Base-by-base conservation (phyloP, 1,140 invertebrate species). In the Archegozetes longisetosus region DNA sequence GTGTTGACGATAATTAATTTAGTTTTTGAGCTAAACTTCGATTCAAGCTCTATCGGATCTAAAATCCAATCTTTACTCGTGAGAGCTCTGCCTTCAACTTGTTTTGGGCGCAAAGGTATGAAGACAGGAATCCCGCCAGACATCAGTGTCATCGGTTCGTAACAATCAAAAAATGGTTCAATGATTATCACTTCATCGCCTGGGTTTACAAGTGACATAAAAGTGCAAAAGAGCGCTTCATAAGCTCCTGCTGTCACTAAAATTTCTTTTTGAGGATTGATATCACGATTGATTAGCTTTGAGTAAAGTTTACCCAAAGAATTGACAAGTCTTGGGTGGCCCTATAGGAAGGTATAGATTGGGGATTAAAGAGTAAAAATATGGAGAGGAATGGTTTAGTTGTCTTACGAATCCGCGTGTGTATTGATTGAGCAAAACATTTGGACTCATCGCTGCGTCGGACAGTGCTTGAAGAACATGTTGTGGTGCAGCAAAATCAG, bases 161-260 rank as follows among this genome's bases (percentile, higher is more conserved):
- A 99, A 69, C 92, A 97, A 71, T 98, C 95, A 71, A 94, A 98
- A 72, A 86, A 98, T 9, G 95, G 95, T 71, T 98, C 95, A 62
- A 98, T 92, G 27, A 99, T 90, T 62, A 97, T 93, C 62, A 92
- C 74, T 72, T 98, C 90, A 74, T 82, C 80, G 24, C 86, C 88
- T 51, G 77, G 78, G 66, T 84, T 83, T 9, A 93, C 80, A 67
- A 89, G 81, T 24, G 91, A 91, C 74, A 84, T 74, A 59, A 98
- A 83, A 20, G 85, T 74, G 62, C 81, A 84, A 71, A 82, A 93
- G 0, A 93, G 71, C 3, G 78, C 85, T 72, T 94, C 88, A 71
- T 96, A 98, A 12, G 94, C 95, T 46, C 95, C 95, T 58, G 77
- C 74, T 0, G 89, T 91, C 0, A 97, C 81, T 9, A 97, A 68